Evolutionary conservation across 2,888 invertebrate genomes (phyloP).

Genomic region (Sminthurides aquaticus): DNA sequence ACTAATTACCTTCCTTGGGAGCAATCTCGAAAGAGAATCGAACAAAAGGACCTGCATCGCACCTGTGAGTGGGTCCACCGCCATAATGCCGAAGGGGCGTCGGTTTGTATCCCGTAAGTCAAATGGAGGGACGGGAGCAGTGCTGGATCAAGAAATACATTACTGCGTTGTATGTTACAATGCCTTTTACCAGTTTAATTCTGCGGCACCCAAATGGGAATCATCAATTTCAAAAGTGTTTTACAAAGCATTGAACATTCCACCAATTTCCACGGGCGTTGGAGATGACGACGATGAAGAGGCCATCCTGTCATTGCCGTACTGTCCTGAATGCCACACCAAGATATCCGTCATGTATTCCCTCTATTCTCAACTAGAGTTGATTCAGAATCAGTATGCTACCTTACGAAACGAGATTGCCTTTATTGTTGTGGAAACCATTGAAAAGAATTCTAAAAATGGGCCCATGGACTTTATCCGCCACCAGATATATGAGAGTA

Average conservation of each 20-base stretch:
- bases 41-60: too few relatives aligned
- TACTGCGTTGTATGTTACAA: constrained; percentile 34
- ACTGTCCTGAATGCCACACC: constrained; percentile 35
- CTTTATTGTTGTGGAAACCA: constrained; percentile 33
- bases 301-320: constrained; percentile 27
- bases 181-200: constrained; percentile 18
- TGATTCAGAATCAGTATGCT: constrained; percentile 26
- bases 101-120: too few relatives aligned
- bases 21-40: too few relatives aligned
- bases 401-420: constrained; percentile 34
- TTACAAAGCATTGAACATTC: constrained; percentile 30
- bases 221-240: constrained; percentile 28
- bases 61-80: too few relatives aligned
- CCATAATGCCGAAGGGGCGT: too few relatives aligned
- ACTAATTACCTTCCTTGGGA: too few relatives aligned
- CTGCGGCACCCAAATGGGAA: constrained; percentile 24
- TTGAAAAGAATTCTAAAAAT: constrained; percentile 25
- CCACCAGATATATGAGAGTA: constrained; percentile 32
- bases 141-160: neutral
- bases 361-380: constrained; percentile 26
- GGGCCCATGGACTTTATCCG: constrained; percentile 35
- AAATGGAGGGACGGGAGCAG: too few relatives aligned
- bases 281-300: constrained; percentile 29
- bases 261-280: constrained; percentile 17
- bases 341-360: constrained; percentile 31